These are phyloP conservation scores for Hemitrygon akajei DNA, from an alignment of 2,797 vertebrate species.

Conservation along the genomic window DNA sequence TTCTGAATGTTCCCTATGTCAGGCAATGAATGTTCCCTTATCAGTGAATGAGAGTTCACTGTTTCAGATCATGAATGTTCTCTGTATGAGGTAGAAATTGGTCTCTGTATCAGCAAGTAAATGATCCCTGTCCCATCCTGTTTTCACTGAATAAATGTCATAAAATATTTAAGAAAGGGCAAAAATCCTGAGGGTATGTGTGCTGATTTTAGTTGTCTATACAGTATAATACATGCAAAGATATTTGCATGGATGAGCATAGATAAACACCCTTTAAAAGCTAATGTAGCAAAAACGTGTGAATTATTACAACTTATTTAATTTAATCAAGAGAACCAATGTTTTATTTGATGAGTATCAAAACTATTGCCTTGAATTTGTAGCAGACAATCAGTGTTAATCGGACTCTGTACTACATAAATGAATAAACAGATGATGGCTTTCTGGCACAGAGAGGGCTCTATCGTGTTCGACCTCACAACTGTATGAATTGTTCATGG, in stretches of 20 bases:
- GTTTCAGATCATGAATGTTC: no score
- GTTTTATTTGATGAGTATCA: not conserved
- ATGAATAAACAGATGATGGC: no score
- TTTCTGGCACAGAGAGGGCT: not conserved
- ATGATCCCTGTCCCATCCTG: not conserved
- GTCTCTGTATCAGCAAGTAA: no score
- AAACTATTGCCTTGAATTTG: not conserved
- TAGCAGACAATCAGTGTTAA: not conserved
- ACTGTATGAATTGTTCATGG: no score
- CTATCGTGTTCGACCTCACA: no score
- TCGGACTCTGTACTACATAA: no score
- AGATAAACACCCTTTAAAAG: not conserved
- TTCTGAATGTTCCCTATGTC: no score
- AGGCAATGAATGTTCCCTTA: no score
- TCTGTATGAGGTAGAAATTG: no score
- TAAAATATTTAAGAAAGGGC: no score
- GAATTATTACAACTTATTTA: not conserved
- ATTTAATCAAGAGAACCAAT: not conserved
- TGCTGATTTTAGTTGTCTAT: not conserved
- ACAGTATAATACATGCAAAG: not conserved
- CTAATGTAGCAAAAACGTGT: not conserved
- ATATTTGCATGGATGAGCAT: no score
- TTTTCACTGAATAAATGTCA: not conserved
- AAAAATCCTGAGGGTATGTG: not conserved
- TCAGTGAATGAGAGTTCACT: no score